phyloP scores from a whole-genome alignment of 2,888 invertebrate species.

The Microlaimidae sp. region DNA sequence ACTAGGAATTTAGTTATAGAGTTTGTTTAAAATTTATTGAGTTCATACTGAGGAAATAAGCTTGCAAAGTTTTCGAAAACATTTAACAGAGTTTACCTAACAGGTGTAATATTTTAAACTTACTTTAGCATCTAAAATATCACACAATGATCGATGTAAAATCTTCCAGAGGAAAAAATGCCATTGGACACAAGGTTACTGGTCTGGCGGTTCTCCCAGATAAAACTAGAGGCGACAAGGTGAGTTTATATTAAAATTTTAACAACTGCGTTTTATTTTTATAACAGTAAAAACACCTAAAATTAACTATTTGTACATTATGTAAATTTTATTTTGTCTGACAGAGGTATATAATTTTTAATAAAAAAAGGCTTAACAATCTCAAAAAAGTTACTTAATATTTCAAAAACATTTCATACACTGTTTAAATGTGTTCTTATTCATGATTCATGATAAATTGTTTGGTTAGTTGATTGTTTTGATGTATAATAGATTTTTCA shows the following conservation, averaged over 20 bases:
- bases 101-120: too few relatives aligned
- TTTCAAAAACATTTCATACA: too few relatives aligned
- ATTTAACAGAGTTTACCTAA: not conserved
- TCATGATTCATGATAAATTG: not conserved
- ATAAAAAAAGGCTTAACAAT: too few relatives aligned
- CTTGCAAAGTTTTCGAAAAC: not conserved
- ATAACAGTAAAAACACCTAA: not conserved
- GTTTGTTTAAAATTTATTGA: too few relatives aligned
- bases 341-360: too few relatives aligned
- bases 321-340: too few relatives aligned
- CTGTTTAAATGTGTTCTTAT: too few relatives aligned
- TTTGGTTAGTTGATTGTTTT: not conserved
- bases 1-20: too few relatives aligned
- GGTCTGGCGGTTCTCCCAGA: conserved; percentile 52
- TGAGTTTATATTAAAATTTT: conserved; percentile 22
- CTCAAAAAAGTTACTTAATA: too few relatives aligned
- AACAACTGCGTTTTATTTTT: not conserved
- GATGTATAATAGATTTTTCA: conserved; percentile 23
- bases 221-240: conserved; percentile 74
- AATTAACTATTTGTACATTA: too few relatives aligned
- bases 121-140: conserved; percentile 67
- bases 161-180: conserved; percentile 84
- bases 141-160: conserved; percentile 87
- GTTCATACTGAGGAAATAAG: too few relatives aligned
- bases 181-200: conserved; percentile 81